Base-by-base conservation (phyloP, 2,888 invertebrate genomes). In the Ectropis crepuscularia region DNA sequence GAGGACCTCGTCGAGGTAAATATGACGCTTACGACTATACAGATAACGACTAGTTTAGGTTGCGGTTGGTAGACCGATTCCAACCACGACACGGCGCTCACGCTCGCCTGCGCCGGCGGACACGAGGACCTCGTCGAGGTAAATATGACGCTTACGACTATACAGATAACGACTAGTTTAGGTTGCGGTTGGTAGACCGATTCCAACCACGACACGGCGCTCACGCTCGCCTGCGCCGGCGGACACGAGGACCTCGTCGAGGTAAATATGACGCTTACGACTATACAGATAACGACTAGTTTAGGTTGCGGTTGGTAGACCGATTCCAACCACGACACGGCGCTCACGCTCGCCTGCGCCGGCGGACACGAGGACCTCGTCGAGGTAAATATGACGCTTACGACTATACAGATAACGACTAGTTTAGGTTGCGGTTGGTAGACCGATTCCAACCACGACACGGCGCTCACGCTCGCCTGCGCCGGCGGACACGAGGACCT, bases 111-210 rank as follows among this genome's bases (percentile, higher is more conserved):
- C 90, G 98, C 98, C 65, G 99, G 99, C 69, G 99, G 99, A 0
- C 98, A 99, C 85, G 97, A 98, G 82, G 99, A 99, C 80, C 94
- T 99, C 16, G 99, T 99, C 8, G 97, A 97, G 47, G 55, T 55
- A 46, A 9, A 16, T 6, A 37, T 10, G 5, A 41, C 10, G 5
- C 0, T 41, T 41, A 39, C 39, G 7, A 39, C 39, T 39, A 39
- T 8, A 39, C 39, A 39, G 7, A 2, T 4, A 2, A 5, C 39
- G 39, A 39, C 39, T 39, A 39, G 39, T n/a, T n/a, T n/a, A n/a
- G n/a, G n/a, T n/a, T n/a, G n/a, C n/a, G n/a, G n/a, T n/a, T n/a
- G 98, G 6, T 98, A 98, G 93, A 99, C 99, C 0, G 99, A 99
- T 89, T 98, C 98, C 78, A 99, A 99, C 94, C 98, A 99, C 90